A percentile compares a stretch with the other conserved stretches of the same genome.
Evolutionary conservation across 2,797 vertebrate genomes (phyloP).

Genomic region (Tauraco hartlaubi): DNA sequence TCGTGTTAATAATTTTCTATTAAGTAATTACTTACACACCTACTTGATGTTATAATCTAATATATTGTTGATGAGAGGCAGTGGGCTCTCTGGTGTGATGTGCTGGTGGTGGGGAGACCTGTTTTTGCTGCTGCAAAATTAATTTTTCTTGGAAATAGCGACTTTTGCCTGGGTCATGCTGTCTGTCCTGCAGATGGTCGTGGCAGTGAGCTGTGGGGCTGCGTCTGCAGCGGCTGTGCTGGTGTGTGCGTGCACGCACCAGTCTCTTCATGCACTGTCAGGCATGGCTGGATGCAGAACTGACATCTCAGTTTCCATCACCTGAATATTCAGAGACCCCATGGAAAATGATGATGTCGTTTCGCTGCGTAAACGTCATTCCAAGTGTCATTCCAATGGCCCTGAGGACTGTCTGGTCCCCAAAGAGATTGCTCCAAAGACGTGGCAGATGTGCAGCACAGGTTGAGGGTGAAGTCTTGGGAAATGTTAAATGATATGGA

Average conservation of each 20-base stretch:
- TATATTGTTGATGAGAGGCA: not conserved
- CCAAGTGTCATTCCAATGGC: not conserved
- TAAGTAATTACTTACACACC: not conserved
- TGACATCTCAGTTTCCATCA: not conserved
- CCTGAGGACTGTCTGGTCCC: not conserved
- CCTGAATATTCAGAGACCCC: not conserved
- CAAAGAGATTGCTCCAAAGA: not conserved
- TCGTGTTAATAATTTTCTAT: not conserved
- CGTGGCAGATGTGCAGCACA: not conserved
- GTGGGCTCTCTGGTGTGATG: not conserved
- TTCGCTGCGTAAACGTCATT: not conserved
- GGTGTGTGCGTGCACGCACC: accelerated
- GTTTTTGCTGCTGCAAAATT: accelerated
- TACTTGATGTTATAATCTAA: not conserved
- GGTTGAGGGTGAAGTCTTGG: accelerated
- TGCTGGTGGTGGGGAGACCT: not conserved
- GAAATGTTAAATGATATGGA: too few relatives aligned
- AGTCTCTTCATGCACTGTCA: accelerated
- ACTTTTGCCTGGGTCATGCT: not conserved
- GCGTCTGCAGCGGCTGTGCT: not conserved
- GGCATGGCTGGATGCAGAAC: not conserved
- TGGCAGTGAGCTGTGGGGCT: not conserved
- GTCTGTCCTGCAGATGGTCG: not conserved
- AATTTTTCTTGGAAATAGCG: not conserved
- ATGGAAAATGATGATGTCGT: not conserved